Conservation (phyloP, 2,888 invertebrate genomes). For the Blomia tropicalis region DNA sequence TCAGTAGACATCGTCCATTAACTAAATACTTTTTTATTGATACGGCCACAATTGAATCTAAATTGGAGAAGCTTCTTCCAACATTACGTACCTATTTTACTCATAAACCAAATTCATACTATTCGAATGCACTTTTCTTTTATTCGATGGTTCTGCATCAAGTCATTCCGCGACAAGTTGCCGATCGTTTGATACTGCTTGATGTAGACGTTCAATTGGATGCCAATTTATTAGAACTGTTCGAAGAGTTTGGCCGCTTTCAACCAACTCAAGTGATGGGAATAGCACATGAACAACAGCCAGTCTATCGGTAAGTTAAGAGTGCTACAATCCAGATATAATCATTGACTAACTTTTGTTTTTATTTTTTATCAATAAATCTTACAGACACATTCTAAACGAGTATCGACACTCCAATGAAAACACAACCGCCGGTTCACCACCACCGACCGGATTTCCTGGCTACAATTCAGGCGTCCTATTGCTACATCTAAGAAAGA, state of each 20-base stretch:
- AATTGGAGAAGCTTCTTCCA: conserved; percentile 39
- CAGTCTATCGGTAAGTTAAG: conserved; percentile 45
- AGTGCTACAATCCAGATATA: neutral
- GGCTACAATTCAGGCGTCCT: conserved; percentile 67
- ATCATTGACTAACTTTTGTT: too few species aligned
- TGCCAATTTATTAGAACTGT: conserved; percentile 49
- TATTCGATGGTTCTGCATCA: conserved; percentile 55
- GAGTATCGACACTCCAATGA: conserved; percentile 45
- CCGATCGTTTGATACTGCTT: conserved; percentile 48
- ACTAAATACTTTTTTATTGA: conserved; percentile 4
- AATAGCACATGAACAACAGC: conserved; percentile 44
- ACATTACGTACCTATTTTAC: conserved; percentile 53
- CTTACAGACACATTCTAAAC: conserved; percentile 48
- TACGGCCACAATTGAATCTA: conserved; percentile 20
- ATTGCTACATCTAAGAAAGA: conserved; percentile 49
- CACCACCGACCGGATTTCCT: conserved; percentile 42
- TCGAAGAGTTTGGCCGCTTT: conserved; percentile 51
- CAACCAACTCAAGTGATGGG: conserved; percentile 49
- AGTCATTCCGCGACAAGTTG: conserved; percentile 39
- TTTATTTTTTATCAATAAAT: too few species aligned
- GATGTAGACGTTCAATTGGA: conserved; percentile 62
- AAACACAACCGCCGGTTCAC: conserved; percentile 46
- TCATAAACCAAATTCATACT: conserved; percentile 54
- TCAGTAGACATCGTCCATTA: neutral
- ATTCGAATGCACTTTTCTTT: conserved; percentile 60